Evolutionary conservation across 2,888 invertebrate genomes (phyloP).

Genomic region (Drosophila fungiperda): DNA sequence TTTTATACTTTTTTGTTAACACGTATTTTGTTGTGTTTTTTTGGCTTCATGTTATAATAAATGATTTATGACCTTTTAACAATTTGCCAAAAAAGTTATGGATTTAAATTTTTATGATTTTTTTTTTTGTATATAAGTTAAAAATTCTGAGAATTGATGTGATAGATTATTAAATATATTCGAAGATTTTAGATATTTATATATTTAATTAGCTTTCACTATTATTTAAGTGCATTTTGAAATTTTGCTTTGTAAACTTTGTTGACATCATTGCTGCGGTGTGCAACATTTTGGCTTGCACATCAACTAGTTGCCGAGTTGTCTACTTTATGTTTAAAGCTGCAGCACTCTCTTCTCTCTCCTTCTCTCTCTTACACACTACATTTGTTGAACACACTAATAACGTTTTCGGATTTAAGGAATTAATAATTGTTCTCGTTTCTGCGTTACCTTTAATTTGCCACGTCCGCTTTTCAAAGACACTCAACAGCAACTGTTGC

Average conservation of each 20-base stretch:
- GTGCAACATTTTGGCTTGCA: slow-evolving; percentile 62
- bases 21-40: slow-evolving; percentile 3
- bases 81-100: slow-evolving; percentile 18
- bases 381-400: slow-evolving; percentile 42
- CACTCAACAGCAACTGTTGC: slow-evolving; percentile 83
- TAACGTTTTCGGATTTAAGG: slow-evolving; percentile 51
- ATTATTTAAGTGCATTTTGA: slow-evolving; percentile 17
- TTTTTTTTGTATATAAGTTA: slow-evolving; percentile 1
- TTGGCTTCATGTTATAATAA: slow-evolving; percentile 1
- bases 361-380: background rate
- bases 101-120: slow-evolving; percentile 7
- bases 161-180: slow-evolving; percentile 7
- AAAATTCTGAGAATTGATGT: slow-evolving; percentile 18
- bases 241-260: background rate
- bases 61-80: slow-evolving; percentile 20
- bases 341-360: slow-evolving; percentile 6
- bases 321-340: slow-evolving; percentile 14
- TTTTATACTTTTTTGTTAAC: slow-evolving; percentile 25
- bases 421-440: slow-evolving; percentile 40
- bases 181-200: background rate
- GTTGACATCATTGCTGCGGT: slow-evolving; percentile 65
- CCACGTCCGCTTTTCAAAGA: slow-evolving; percentile 78
- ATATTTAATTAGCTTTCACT: slow-evolving; percentile 17
- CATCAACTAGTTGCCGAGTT: slow-evolving; percentile 62
- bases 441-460: slow-evolving; percentile 64